Percentiles rank a stretch among this genome's conserved stretches.
These are phyloP conservation scores for Lepidurus couesii DNA, from an alignment of 1,140 invertebrate genomes.

Conservation along the genomic window DNA sequence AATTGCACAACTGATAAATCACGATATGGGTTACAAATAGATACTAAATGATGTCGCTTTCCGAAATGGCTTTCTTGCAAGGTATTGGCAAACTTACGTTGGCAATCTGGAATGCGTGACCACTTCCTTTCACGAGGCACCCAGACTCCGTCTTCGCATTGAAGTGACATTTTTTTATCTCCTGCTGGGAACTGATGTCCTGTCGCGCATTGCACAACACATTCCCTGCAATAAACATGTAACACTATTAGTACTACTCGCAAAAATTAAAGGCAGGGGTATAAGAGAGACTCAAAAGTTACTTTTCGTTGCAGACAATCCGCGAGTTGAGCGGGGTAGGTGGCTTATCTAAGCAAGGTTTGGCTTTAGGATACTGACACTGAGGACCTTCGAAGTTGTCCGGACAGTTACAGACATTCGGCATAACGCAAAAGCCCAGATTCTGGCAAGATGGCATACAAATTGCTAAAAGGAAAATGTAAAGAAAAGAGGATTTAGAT, in stretches of 20 bases:
- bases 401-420: conserved; percentile 64
- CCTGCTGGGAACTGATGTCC: conserved; percentile 63
- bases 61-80: background rate
- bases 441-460: conserved; percentile 69
- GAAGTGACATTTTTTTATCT: conserved; percentile 53
- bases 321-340: conserved; percentile 58
- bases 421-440: conserved; percentile 65
- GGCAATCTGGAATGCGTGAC: conserved; percentile 34
- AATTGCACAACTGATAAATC: background rate
- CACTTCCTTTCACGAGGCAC: conserved; percentile 46
- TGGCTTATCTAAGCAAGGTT: conserved; percentile 60
- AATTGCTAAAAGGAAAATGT: conserved; percentile 50
- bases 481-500: conserved; percentile 36
- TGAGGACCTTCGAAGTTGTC: conserved; percentile 63
- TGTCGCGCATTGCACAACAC: conserved; percentile 55
- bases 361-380: conserved; percentile 63
- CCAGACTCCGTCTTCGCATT: conserved; percentile 61
- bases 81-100: conserved; percentile 29
- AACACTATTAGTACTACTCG: conserved; percentile 15
- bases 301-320: conserved; percentile 59
- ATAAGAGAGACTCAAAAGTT: conserved; percentile 36
- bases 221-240: conserved; percentile 47
- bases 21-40: background rate
- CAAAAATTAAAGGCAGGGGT: background rate
- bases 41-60: background rate